These are phyloP conservation scores for Stenolophus ochropezus DNA, from an alignment of 2,888 invertebrate genomes.

Conservation along the genomic window DNA sequence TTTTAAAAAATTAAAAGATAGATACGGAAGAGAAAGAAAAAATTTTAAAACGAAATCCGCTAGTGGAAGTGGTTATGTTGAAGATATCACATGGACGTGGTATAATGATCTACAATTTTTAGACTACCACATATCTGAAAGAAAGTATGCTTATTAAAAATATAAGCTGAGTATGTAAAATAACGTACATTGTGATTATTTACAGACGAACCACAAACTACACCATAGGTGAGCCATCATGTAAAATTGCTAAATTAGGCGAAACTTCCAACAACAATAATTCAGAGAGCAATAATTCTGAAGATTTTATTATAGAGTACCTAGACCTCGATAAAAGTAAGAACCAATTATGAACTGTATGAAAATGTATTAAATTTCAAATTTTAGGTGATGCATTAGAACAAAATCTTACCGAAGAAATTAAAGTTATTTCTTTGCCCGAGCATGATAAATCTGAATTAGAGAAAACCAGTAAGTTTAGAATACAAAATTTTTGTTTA, in stretches of 20 bases:
- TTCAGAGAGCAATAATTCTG: too few species aligned
- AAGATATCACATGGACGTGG: neutral
- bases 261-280: neutral
- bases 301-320: too few species aligned
- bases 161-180: neutral
- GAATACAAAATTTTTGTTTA: too few species aligned
- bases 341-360: too few species aligned
- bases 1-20: neutral
- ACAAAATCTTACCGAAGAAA: too few species aligned
- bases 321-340: too few species aligned
- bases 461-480: too few species aligned
- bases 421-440: too few species aligned
- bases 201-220: neutral
- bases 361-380: too few species aligned
- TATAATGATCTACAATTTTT: neutral
- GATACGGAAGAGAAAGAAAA: neutral
- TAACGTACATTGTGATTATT: neutral
- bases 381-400: too few species aligned
- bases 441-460: too few species aligned
- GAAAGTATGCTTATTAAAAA: neutral
- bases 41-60: neutral
- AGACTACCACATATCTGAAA: neutral
- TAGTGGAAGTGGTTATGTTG: neutral
- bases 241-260: neutral
- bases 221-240: neutral